Base-by-base conservation (phyloP, 2,888 invertebrate species). In the Caenorhabditis sp. region DNA sequence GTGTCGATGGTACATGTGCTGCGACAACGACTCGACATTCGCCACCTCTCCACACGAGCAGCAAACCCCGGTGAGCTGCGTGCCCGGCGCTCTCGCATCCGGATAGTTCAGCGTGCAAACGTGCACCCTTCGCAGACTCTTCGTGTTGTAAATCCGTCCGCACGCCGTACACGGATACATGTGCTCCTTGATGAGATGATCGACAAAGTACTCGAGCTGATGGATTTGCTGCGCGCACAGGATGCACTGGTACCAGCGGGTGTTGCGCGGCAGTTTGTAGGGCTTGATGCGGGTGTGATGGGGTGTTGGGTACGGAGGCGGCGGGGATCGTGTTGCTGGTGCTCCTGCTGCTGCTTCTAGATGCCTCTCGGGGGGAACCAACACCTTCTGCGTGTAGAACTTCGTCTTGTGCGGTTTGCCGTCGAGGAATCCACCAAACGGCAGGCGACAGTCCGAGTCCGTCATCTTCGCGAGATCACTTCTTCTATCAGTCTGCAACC, bases 371-470 rank as follows among this genome's bases (percentile, higher is more conserved):
- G n/a, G n/a, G n/a, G n/a, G n/a, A n/a, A n/a, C n/a, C 22, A n/a
- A 7, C 3, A 22, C 8, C 7, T 56, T 26, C 14, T 56, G 24
- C 14, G 14, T 14, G 10, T 28, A 12, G 12, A 5, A 56, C 16
- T 56, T 10, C 7, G 6, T 31, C 31, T 51, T 49, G 35, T 68
- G 66, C 6, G 31, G 2, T 24, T 24, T 51, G 0, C n/a, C 5
- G 8, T 58, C 66, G 3, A 77, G 26, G 4, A 59, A 6, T 47
- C 82, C 82, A 7, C 8, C n/a, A 2, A 63, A 12, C 35, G 82
- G 82, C 56, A 82, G 28, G 19, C n/a, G 68, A n/a, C 77, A 63
- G 5, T 79, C 82, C 3, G 28, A 6, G 51, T 82, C 82, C 3
- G 82, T 82, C 41, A 79, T 54, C 28, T 59, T 28, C 7, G 77